Conservation (phyloP, 2,113 vertebrate genomes). For the cattle (Bos taurus) region ARS-UCD2.0 NC_037334.1:82870001-82870500, state of each 20-base stretch:
- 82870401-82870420: background rate
- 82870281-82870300: background rate
- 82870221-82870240: background rate
- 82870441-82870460: background rate
- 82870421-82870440: background rate
- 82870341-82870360: background rate
- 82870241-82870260: background rate
- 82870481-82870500: background rate
- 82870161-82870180: background rate
- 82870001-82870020: background rate
- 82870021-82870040: background rate
- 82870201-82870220: background rate
- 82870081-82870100: background rate
- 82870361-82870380: background rate
- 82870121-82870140: background rate
- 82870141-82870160: background rate
- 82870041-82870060: background rate
- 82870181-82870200: background rate
- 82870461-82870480: background rate
- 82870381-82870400: background rate
- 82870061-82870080: background rate
- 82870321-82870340: background rate
- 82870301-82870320: background rate
- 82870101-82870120: background rate
- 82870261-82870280: background rate